Percentiles rank a stretch among this genome's conserved stretches.
Evolutionary conservation across 2,113 vertebrate species (phyloP).

Genomic region (Ancistrus triradiatus): DNA sequence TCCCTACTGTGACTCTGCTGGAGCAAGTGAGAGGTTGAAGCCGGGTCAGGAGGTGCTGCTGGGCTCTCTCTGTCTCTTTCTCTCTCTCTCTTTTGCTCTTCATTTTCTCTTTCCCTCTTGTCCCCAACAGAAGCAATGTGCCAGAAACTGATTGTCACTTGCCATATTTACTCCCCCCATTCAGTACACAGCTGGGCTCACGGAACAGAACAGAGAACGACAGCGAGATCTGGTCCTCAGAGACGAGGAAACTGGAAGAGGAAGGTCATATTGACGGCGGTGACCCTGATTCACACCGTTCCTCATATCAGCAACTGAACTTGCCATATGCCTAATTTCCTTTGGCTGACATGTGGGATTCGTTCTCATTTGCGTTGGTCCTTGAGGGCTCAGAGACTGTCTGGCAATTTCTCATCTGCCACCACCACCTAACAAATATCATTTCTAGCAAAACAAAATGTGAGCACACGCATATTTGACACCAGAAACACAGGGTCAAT

Average conservation of each 20-base stretch:
- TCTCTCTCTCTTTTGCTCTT: neutral
- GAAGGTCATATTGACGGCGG: neutral
- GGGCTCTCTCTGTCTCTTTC: neutral
- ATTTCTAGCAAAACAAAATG: too few relatives aligned
- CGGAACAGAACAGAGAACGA: neutral
- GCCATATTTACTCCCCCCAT: slow-evolving; percentile 11
- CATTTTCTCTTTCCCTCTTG: neutral
- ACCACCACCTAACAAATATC: too few relatives aligned
- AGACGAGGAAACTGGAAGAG: neutral
- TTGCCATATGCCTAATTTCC: slow-evolving; percentile 43
- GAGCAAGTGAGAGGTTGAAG: slow-evolving; percentile 29
- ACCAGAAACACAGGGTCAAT: too few relatives aligned
- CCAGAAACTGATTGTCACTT: slow-evolving; percentile 19
- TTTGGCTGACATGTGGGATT: too few relatives aligned
- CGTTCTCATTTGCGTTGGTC: too few relatives aligned
- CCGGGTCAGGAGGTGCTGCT: slow-evolving; percentile 35
- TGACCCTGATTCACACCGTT: slow-evolving; percentile 8
- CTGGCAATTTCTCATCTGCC: too few relatives aligned
- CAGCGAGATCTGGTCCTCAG: slow-evolving; percentile 1
- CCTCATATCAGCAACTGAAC: slow-evolving; percentile 12
- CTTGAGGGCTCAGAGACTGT: too few relatives aligned
- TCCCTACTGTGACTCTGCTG: slow-evolving; percentile 37
- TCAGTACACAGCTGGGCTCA: slow-evolving; percentile 3
- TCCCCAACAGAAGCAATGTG: neutral
- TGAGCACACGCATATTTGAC: too few relatives aligned